Evolutionary conservation across 2,797 vertebrate genomes (phyloP).

Genomic region (Poeciliopsis paucimaculata): DNA sequence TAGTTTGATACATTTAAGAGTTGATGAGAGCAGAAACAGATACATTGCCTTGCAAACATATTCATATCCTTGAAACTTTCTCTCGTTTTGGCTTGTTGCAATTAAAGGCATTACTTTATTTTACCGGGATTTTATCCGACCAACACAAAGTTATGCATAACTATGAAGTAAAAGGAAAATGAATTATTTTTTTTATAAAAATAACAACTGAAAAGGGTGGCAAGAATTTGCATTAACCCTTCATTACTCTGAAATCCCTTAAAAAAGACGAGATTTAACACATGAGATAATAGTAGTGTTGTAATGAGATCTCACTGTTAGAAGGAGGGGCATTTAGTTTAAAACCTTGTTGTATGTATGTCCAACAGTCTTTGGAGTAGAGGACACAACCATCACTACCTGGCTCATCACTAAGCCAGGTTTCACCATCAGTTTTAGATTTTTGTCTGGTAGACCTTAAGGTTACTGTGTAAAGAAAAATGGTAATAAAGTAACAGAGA

Average conservation of each 20-base stretch:
- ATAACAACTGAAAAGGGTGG: not conserved
- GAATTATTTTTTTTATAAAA: not conserved
- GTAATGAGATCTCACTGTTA: not conserved
- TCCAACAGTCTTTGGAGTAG: not conserved
- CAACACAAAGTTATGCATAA: not conserved
- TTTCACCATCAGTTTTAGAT: not conserved
- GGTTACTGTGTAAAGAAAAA: not conserved
- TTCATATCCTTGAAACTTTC: not conserved
- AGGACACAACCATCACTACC: too few species aligned
- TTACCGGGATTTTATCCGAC: not conserved
- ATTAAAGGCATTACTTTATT: not conserved
- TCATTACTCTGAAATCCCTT: not conserved
- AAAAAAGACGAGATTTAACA: not conserved
- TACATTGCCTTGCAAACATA: constrained; percentile 6
- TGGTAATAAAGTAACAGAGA: not conserved
- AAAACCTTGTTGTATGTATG: not conserved
- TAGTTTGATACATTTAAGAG: constrained; percentile 42
- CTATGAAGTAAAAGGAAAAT: not conserved
- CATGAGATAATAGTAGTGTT: not conserved
- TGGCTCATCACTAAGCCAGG: not conserved
- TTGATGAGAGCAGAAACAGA: constrained; percentile 25
- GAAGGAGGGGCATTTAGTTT: not conserved
- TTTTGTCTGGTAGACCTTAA: not conserved
- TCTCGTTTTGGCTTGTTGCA: not conserved
- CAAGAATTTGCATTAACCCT: not conserved